Conservation (phyloP, 2,888 invertebrate genomes). For the Orgyia antiqua region DNA sequence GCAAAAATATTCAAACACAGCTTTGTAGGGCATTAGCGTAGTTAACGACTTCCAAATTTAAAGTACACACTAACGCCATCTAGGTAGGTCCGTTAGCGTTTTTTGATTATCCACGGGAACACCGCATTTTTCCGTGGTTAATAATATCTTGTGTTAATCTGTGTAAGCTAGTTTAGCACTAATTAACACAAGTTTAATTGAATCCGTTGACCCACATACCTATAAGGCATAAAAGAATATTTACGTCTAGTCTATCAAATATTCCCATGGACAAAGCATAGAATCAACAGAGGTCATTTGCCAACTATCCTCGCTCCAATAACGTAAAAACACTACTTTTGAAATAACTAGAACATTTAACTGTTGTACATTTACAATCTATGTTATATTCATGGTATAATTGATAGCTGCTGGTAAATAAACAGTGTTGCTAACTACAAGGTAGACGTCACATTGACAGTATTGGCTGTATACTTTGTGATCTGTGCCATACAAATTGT, state of each 20-base stretch:
- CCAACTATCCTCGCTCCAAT: slow-evolving; percentile 14
- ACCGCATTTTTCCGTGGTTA: too few species aligned
- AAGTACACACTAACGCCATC: too few species aligned
- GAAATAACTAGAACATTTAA: slow-evolving; percentile 23
- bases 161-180: too few species aligned
- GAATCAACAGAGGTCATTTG: slow-evolving; percentile 1
- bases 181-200: too few species aligned
- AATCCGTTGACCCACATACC: too few species aligned
- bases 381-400: slow-evolving; percentile 14
- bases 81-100: too few species aligned
- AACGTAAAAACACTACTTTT: slow-evolving; percentile 15
- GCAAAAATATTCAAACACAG: too few species aligned
- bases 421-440: slow-evolving; percentile 10
- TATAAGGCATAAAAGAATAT: too few species aligned
- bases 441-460: slow-evolving; percentile 4
- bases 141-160: too few species aligned
- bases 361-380: slow-evolving; percentile 16
- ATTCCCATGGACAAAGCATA: slow-evolving; percentile 1
- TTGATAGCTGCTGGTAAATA: slow-evolving; percentile 9
- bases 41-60: too few species aligned
- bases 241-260: slow-evolving; percentile 1
- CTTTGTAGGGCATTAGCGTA: too few species aligned
- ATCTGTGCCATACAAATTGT: slow-evolving; percentile 21
- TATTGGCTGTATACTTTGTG: slow-evolving; percentile 17
- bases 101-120: too few species aligned